These are phyloP conservation scores for Onychomys leucogaster DNA, from an alignment of 2,797 vertebrate species.

Conservation along the genomic window DNA sequence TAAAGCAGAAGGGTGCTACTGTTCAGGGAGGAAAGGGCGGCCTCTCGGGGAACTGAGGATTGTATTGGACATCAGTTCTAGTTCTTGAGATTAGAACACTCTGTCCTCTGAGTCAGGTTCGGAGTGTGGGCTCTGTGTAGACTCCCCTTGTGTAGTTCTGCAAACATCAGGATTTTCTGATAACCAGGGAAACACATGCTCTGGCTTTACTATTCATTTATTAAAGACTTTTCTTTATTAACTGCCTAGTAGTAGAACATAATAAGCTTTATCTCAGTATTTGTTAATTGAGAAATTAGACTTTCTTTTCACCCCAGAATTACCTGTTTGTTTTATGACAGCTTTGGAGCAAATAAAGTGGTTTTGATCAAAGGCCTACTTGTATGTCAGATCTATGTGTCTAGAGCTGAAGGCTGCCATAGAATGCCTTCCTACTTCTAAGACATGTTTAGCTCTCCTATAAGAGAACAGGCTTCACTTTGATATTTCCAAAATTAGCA, in stretches of 20 bases:
- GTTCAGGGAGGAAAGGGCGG: neutral
- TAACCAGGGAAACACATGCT: neutral
- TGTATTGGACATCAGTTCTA: neutral
- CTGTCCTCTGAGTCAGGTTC: neutral
- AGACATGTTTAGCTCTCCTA: neutral
- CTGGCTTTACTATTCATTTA: neutral
- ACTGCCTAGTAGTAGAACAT: neutral
- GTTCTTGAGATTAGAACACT: neutral
- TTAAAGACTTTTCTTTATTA: neutral
- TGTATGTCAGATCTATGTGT: neutral
- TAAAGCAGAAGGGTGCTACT: neutral
- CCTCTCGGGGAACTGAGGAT: neutral
- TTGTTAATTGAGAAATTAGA: conserved; percentile 17
- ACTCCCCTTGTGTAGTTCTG: neutral
- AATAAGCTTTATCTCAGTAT: neutral
- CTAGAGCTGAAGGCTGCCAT: neutral
- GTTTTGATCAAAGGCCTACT: conserved; percentile 5
- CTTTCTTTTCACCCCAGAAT: conserved; percentile 17
- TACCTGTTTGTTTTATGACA: conserved; percentile 43
- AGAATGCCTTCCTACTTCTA: conserved; percentile 1
- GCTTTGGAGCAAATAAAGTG: conserved; percentile 18
- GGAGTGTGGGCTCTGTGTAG: neutral
- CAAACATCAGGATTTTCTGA: conserved; percentile 27
- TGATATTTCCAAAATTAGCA: conserved; percentile 50
- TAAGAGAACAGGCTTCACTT: conserved; percentile 35